A percentile compares a stretch with the other conserved stretches of the same genome.
These are phyloP conservation scores for Tauraco erythrolophus DNA, from an alignment of 2,113 vertebrate species.

Conservation along the genomic window DNA sequence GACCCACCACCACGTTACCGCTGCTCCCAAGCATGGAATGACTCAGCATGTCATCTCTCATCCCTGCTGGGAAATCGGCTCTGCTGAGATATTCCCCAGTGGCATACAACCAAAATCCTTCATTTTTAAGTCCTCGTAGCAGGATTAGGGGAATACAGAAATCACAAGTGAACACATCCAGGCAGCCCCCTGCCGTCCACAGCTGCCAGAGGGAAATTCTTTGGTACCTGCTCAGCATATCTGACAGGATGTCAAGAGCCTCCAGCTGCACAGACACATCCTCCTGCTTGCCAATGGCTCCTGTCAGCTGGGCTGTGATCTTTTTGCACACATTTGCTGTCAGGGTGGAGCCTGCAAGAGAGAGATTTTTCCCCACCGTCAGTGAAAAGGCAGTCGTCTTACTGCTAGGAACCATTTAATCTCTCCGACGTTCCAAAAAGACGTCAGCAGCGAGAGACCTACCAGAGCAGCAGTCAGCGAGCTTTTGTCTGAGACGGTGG, in stretches of 20 bases:
- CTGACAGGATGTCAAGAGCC: conserved; percentile 95
- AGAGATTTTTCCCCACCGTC: background rate
- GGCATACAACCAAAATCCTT: background rate
- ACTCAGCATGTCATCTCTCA: background rate
- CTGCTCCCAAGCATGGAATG: background rate
- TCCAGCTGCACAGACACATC: conserved; percentile 93
- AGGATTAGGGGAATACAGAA: conserved; percentile 17
- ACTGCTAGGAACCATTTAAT: background rate
- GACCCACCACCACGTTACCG: background rate
- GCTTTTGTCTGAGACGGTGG: background rate
- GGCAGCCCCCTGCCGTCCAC: background rate
- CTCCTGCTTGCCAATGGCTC: conserved; percentile 90
- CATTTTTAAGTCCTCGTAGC: background rate
- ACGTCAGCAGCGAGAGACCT: background rate
- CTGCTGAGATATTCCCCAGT: background rate
- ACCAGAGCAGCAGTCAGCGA: background rate
- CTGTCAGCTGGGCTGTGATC: conserved; percentile 92
- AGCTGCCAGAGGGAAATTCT: background rate
- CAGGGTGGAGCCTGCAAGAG: conserved; percentile 81
- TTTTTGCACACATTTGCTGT: conserved; percentile 91
- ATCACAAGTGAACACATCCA: background rate
- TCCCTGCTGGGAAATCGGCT: background rate
- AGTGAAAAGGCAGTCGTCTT: background rate
- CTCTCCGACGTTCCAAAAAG: background rate
- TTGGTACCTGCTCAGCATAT: conserved; percentile 93